A percentile compares a stretch with the other conserved stretches of the same genome.
phyloP scores from a whole-genome alignment of 2,797 vertebrate species.

The Avahi laniger region DNA sequence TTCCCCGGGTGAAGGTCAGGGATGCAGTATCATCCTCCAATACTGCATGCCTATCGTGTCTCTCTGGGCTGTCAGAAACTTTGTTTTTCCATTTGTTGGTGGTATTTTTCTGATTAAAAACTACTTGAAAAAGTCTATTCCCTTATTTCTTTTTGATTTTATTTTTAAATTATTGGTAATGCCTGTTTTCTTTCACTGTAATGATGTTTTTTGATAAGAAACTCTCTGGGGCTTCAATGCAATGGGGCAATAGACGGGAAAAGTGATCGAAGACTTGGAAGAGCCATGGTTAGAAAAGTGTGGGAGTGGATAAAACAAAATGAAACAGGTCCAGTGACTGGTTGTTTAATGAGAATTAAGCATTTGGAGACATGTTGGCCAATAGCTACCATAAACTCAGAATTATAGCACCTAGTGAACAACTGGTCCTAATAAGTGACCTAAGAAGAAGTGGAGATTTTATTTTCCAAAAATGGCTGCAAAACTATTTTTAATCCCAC shows the following conservation, averaged over 20 bases:
- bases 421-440: not conserved
- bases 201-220: not conserved
- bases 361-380: not conserved
- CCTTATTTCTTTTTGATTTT: not conserved
- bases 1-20: not conserved
- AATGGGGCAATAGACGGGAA: not conserved
- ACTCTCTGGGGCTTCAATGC: not conserved
- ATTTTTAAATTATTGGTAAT: not conserved
- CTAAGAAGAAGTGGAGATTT: not conserved
- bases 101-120: not conserved
- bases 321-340: not conserved
- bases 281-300: accelerated
- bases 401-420: not conserved
- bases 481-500: not conserved
- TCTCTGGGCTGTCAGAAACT: not conserved
- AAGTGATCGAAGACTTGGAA: not conserved
- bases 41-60: not conserved
- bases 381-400: not conserved
- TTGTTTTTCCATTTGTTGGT: not conserved
- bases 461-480: not conserved
- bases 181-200: not conserved
- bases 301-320: not conserved
- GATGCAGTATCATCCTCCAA: not conserved
- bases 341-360: not conserved
- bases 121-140: not conserved